These are phyloP conservation scores for Corythaixoides concolor DNA, from an alignment of 2,113 vertebrate genomes.

Conservation along the genomic window DNA sequence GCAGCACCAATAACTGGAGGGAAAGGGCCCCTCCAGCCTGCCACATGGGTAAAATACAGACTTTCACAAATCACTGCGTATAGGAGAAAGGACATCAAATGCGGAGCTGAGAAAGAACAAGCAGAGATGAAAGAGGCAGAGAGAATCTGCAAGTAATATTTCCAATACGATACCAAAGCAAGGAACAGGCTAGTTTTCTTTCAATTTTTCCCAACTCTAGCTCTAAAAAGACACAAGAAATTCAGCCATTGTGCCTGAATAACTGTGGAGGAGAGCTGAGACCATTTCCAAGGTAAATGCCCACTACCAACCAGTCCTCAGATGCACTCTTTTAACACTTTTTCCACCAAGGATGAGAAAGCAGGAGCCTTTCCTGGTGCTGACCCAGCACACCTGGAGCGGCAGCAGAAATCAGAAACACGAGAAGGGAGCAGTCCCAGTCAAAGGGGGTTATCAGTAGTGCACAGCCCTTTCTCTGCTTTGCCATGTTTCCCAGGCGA, in stretches of 20 bases:
- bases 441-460: neutral
- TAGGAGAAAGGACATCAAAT: neutral
- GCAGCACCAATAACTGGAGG: neutral
- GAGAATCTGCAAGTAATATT: neutral
- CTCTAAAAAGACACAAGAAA: neutral
- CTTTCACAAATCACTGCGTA: neutral
- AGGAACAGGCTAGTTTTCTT: neutral
- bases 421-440: neutral
- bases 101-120: neutral
- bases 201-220: neutral
- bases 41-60: neutral
- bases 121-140: neutral
- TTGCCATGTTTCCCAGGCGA: rapidly evolving
- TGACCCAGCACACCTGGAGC: neutral
- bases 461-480: neutral
- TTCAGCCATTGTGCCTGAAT: neutral
- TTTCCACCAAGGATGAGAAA: neutral
- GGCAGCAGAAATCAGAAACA: neutral
- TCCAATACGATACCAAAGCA: neutral
- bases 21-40: neutral
- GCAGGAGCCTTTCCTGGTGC: neutral
- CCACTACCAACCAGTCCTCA: neutral
- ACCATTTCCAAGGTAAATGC: neutral
- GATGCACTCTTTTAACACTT: neutral
- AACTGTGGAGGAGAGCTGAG: neutral